Evolutionary conservation across 2,797 vertebrate species (phyloP).

Genomic region (Scyliorhinus canicula): DNA sequence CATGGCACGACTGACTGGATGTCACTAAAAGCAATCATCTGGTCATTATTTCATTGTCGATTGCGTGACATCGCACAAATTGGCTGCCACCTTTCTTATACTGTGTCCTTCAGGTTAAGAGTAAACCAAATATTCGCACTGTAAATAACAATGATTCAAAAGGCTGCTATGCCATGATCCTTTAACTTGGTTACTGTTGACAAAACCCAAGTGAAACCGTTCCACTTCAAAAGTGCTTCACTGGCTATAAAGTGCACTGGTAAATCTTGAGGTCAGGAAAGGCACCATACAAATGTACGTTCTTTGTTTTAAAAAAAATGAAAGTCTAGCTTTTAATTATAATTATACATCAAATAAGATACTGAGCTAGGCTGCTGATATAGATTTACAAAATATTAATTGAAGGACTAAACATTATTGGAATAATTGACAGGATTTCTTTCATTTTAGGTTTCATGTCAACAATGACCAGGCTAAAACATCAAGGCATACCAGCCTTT

Average conservation of each 20-base stretch:
- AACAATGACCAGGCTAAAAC: conserved; percentile 14
- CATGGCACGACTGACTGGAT: neutral
- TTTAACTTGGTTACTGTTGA: neutral
- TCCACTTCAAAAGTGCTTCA: neutral
- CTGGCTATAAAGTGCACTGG: neutral
- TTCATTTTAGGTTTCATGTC: neutral
- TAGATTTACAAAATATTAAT: neutral
- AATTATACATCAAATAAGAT: neutral
- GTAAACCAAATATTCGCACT: neutral
- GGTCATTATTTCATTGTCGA: neutral
- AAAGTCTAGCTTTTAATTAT: neutral
- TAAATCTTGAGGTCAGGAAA: neutral
- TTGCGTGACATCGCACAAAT: neutral
- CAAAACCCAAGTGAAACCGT: neutral
- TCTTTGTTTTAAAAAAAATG: neutral
- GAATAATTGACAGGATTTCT: conserved; percentile 13
- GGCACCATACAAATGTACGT: neutral
- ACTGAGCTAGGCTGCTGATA: neutral
- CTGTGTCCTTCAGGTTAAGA: neutral
- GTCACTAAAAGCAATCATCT: neutral
- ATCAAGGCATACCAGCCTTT: conserved; percentile 30
- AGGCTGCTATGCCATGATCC: conserved; percentile 12
- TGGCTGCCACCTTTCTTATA: neutral
- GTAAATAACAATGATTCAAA: conserved; percentile 13
- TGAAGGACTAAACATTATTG: neutral